Base-by-base conservation (phyloP, 2,888 invertebrate species). In the Apotomis betuletana region DNA sequence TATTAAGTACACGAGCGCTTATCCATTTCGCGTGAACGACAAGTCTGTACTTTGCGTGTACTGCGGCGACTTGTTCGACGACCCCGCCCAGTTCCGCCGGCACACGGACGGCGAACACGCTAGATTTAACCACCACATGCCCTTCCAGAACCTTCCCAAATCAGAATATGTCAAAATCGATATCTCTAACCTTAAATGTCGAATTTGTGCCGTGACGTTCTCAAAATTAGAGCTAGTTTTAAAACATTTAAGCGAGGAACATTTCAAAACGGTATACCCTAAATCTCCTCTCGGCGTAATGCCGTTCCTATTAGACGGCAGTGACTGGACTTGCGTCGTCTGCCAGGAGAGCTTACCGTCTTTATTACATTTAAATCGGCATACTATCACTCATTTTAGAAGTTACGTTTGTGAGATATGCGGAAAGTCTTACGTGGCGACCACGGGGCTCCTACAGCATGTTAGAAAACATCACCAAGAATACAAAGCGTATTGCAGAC, bases 1-100 rank as follows among this genome's bases (percentile, higher is more conserved):
- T 49, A 67, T 80, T 69, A 77, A 77, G 61, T 73, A 79, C 71
- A 77, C 80, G 36, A 80, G 78, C 12, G 80, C 78, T 8, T 79
- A 75, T 70, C 82, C 81, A 5, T 79, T 82, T 70, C 77, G 77
- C 27, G 77, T 77, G 57, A 75, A 75, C 61, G 67, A 71, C 52
- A 77, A 75, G 65, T 73, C 77, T 5, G 69, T 79, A n/a, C 69
- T 78, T 59, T 81, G 81, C 69, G 69, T 72, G 6, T 77, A 69
- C 72, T 77, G 77, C 68, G 55, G 57, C 3, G 68, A 70, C 27
- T 52, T 55, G 36, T 58, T 65, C 63, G 60, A 62, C 51, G 75
- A 76, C 55, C 75, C 75, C 8, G 52, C 27, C 44, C 41, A 10
- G 3, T 76, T 76, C 61, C 69, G 75, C 41, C 27, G 9, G 8